Base-by-base conservation (phyloP, 1,140 invertebrate genomes). In the Sitophilus oryzae region DNA sequence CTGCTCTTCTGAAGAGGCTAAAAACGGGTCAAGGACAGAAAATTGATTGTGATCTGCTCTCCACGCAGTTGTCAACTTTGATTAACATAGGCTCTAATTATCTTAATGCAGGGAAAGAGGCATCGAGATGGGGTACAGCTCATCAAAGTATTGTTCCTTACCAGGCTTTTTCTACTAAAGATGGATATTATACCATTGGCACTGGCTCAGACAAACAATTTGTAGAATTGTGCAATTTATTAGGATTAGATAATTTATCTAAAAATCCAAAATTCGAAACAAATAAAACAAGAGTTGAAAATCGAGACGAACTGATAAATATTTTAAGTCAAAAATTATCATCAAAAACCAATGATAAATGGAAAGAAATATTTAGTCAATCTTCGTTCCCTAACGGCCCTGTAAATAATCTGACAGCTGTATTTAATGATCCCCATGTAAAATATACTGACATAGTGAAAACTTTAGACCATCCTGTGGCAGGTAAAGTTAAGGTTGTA, bases 141-240 rank as follows among this genome's bases (percentile, higher is more conserved):
- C 94, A 98, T 74, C 88, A 87, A 45, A 96, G 90, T 68, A 88
- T 98, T 60, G 94, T 98, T 0, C 95, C 95, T 0, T 98, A 98
- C 68, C 85, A 96, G 79, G 79, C 84, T 21, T 95, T 94, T 66
- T 73, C 77, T 65, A 93, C 91, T 0, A 80, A 79, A 66, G 83
- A 92, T 74, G 87, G 89, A 10, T 86, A 87, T 66, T 79, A 95
- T 15, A 89, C 92, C 1, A 75, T 96, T 18, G 91, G 92, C 3
- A 80, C 88, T 38, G 91, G 89, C 0, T 91, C 85, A 23, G 81
- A 92, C 73, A 64, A 72, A 1, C 89, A 93, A 68, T 96, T 91
- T 73, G 56, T 67, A 37, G 79, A 82, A 45, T 75, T 93, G 6
- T 85, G 88, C 65, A 70, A 79, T 60, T 71, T 75, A 47, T 73